Base-by-base conservation (phyloP, 2,113 vertebrate species). In the Pyxicephalus adspersus region DNA sequence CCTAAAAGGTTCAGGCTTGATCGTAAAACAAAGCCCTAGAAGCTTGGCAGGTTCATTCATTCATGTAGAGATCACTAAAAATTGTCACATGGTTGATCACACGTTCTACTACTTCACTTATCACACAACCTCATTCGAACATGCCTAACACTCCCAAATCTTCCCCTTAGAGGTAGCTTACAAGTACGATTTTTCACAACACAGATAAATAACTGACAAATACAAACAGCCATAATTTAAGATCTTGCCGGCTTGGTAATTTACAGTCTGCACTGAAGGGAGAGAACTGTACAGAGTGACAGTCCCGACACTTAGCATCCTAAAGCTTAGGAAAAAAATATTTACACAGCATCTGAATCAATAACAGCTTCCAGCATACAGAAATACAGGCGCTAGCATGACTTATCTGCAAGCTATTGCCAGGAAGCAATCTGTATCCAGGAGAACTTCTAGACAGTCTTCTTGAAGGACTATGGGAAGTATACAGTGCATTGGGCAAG, bases 91-190 rank as follows among this genome's bases (percentile, higher is more conserved):
- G 38, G 38, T 13, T 13, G 38, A 45, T 1, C 38, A 65, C 64
- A 64, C 22, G 28, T 26, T 64, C 11, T 64, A 64, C 26, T 31
- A 66, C 11, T 3, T 38, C 18, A 67, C 31, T 45, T 45, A 15
- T 7, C 31, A 31, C 50, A 67, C 63, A 67, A n/a, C 15, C 22
- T 68, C 64, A 79, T 50, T 57, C 51, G 18, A 79, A 45, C 77
- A 68, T 68, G 64, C 64, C 8, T 34, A 60, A 25, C 77, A 79
- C 52, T 65, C 50, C 51, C 73, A 76, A n/a, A 23, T 63, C 58
- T 63, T 76, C 61, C 61, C 75, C 63, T 68, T 68, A 55, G 77
- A 79, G 77, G 77, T 79, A 79, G 77, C 77, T 79, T 79, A 79
- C 77, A 79, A 79, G 54, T 68, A 79, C 77, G 60, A 45, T 60